A percentile compares a stretch with the other conserved stretches of the same genome.
These are phyloP conservation scores for Pongo pygmaeus DNA, from an alignment of 2,113 vertebrate genomes.

Conservation along the genomic window DNA sequence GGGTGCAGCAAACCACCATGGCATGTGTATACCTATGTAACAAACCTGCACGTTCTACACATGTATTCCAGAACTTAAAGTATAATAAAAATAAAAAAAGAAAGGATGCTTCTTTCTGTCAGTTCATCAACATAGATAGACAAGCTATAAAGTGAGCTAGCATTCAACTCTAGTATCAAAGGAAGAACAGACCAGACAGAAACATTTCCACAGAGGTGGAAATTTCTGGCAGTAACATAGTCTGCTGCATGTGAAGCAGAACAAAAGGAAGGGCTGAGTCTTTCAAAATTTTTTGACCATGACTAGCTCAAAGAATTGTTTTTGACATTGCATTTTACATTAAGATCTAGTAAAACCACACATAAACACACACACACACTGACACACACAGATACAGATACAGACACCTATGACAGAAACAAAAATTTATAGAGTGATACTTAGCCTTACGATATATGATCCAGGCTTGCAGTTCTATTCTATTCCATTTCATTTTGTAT, in stretches of 20 bases:
- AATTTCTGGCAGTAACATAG: background rate
- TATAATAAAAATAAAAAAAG: no score
- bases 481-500: background rate
- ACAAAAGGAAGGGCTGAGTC: background rate
- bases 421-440: background rate
- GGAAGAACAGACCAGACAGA: background rate
- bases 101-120: background rate
- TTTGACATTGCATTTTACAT: background rate
- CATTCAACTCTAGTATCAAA: background rate
- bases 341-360: background rate
- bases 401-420: background rate
- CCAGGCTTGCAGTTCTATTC: background rate
- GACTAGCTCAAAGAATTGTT: background rate
- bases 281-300: background rate
- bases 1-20: no score
- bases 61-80: no score
- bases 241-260: background rate
- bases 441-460: background rate
- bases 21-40: no score
- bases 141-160: background rate
- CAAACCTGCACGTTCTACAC: no score
- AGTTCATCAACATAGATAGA: background rate
- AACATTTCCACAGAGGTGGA: background rate
- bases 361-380: no score
- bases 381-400: background rate